Base-by-base conservation (phyloP, 2,113 vertebrate genomes). In the Holacanthus passer region DNA sequence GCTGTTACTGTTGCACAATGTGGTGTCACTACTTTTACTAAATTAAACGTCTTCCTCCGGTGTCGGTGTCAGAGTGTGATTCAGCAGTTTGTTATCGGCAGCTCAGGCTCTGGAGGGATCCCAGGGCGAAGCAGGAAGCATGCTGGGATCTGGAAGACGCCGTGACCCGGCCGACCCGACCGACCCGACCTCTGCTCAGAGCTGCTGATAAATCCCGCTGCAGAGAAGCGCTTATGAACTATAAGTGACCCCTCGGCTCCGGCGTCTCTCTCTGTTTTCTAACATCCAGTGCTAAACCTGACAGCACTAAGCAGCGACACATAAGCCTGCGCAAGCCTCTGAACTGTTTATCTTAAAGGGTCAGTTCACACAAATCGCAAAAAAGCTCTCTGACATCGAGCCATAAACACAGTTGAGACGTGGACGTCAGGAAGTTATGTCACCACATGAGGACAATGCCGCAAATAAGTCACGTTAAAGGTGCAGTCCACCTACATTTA, bases 91-190 rank as follows among this genome's bases (percentile, higher is more conserved):
- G 63, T 74, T 68, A 67, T 79, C 65, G 24, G 3, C 59, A 20
- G 47, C 45, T 77, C 77, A 53, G 67, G 62, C 5, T 80, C 53
- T 4, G 7, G 3, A 53, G 63, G 19, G 63, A 67, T 50, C 66
- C 41, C 69, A 47, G 20, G 72, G 43, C n/a, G 56, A 52, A 17
- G 41, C 87, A 79, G 87, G 87, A 83, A 80, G 67, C 29, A 67
- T 9, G 56, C 2, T 22, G 76, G 69, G 66, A 73, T 83, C 78
- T 87, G 78, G 77, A 72, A 31, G 86, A 74, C 19, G 50, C 58
- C 3, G 56, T 27, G 58, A 32, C 63, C 56, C 0, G n/a, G 20
- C 27, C 39, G 32, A 58, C 73, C 67, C 8, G 20, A 41, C 35
- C 11, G 5, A 48, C 37, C 24, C 41, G 77, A 84, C 77, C 81